phyloP scores from a whole-genome alignment of 1,140 invertebrate species.

The Brachionus koreanus region DNA sequence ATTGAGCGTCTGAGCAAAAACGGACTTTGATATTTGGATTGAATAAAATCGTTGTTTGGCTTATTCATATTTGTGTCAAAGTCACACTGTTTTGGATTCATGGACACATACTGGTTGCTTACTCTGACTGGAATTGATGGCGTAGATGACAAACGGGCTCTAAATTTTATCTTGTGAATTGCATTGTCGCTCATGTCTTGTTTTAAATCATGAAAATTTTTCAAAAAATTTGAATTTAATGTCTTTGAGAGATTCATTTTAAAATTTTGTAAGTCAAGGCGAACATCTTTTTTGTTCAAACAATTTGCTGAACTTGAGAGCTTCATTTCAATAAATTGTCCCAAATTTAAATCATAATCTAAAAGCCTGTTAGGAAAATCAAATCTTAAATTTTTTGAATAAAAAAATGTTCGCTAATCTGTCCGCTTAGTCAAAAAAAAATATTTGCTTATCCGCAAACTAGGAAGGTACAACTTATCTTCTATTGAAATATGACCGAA shows the following conservation, averaged over 20 bases:
- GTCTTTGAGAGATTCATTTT: slow-evolving; percentile 16
- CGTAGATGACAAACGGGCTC: not conserved
- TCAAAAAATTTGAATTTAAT: slow-evolving; percentile 29
- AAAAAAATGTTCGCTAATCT: not conserved
- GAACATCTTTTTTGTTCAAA: slow-evolving; percentile 30
- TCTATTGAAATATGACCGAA: not conserved
- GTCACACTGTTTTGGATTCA: not conserved
- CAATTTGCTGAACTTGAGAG: not conserved
- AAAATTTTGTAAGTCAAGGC: slow-evolving; percentile 7
- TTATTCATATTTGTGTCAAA: not conserved
- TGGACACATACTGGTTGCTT: not conserved
- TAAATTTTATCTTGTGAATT: not conserved
- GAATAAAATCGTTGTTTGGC: not conserved
- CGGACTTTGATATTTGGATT: slow-evolving; percentile 7
- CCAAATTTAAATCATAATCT: not conserved
- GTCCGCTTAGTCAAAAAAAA: not conserved
- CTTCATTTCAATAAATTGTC: not conserved
- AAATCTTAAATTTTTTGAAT: not conserved
- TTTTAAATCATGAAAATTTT: slow-evolving; percentile 7
- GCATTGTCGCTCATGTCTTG: not conserved
- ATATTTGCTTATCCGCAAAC: not conserved
- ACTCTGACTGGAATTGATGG: slow-evolving; percentile 22
- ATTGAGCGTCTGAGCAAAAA: slow-evolving; percentile 2
- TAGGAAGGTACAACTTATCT: not conserved
- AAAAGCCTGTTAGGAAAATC: not conserved